Percentiles rank a stretch among this genome's conserved stretches.
These are phyloP conservation scores for Dryadula phaetusa DNA, from an alignment of 2,888 invertebrate genomes.

Conservation along the genomic window DNA sequence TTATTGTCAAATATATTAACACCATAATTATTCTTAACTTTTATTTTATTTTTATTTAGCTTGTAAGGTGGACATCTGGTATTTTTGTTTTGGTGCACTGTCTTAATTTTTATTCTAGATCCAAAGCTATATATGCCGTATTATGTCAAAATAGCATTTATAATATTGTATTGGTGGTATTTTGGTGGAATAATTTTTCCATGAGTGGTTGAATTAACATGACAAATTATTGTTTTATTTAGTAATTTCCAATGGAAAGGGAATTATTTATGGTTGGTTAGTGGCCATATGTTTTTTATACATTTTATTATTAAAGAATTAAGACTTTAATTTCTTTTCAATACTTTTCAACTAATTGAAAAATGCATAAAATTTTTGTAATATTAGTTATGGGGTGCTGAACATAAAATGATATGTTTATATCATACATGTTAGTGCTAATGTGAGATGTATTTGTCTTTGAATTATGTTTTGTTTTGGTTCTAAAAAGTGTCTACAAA, in stretches of 20 bases:
- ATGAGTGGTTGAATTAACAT: background rate
- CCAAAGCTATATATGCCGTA: background rate
- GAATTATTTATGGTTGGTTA: background rate
- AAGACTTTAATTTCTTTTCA: background rate
- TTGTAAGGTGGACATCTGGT: conserved; percentile 11
- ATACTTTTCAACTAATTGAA: background rate
- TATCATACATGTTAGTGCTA: background rate
- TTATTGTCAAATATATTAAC: background rate
- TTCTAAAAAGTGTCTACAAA: background rate
- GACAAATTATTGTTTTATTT: background rate
- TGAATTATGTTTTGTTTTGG: background rate
- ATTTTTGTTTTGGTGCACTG: conserved; percentile 9
- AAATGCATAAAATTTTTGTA: background rate
- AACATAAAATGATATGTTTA: conserved; percentile 6
- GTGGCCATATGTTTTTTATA: background rate
- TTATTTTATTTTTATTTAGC: conserved; percentile 7
- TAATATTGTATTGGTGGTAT: background rate
- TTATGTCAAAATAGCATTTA: conserved; percentile 7
- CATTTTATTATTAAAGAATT: background rate
- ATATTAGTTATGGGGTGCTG: conserved; percentile 14
- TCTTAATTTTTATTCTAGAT: background rate
- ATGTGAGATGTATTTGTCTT: background rate
- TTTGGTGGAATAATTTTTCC: conserved; percentile 1
- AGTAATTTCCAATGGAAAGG: background rate
- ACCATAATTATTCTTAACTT: too few relatives aligned